Evolutionary conservation across 2,888 invertebrate genomes (phyloP), one percentile per base, ranked within the genome.

Genomic region (Luperina testacea): DNA sequence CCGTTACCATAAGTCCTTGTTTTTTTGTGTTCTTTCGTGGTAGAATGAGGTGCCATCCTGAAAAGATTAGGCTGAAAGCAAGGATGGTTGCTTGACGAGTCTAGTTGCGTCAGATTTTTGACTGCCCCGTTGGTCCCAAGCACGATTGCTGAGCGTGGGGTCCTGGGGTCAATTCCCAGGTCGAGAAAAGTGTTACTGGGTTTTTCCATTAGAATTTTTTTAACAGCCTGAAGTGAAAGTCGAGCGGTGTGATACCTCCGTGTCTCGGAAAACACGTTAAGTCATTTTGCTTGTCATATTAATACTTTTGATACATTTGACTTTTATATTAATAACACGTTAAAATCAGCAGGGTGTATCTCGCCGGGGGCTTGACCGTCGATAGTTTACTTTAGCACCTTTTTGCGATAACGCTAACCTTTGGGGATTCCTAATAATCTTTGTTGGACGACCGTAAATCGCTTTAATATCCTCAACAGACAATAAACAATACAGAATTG

Each of bases 311-410:
- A 20, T 32, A 64, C 20, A 32, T 20, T 32, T 20, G 20, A 64
- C 64, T 64, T 64, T 64, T 20, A 32, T 75, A 71, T 71, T 70
- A 78, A 75, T 78, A 82, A 48, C 17, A 24, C 72, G 71, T 83
- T 86, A 83, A 86, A 83, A 84, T 73, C 84, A 86, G 75, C 73
- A 15, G 86, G 84, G 68, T 65, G 74, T 69, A 72, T 38, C 83
- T 70, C 69, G 1, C 73, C 69, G 38, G 78, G 71, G 48, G 74
- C 72, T 75, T 75, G 84, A 79, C 73, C 71, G 70, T 53, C 61
- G 64, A 86, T 79, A 73, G 79, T 83, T 86, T 71, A 82, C 75
- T 69, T 72, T 48, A 57, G 67, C 71, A 61, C 75, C 84, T 83
- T 74, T 83, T 61, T 72, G 71, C 70, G 79, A 86, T 79, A 79